A percentile compares a stretch with the other conserved stretches of the same genome.
Evolutionary conservation across 2,113 vertebrate species (phyloP).

Genomic region (Macaca mulatta): DNA sequence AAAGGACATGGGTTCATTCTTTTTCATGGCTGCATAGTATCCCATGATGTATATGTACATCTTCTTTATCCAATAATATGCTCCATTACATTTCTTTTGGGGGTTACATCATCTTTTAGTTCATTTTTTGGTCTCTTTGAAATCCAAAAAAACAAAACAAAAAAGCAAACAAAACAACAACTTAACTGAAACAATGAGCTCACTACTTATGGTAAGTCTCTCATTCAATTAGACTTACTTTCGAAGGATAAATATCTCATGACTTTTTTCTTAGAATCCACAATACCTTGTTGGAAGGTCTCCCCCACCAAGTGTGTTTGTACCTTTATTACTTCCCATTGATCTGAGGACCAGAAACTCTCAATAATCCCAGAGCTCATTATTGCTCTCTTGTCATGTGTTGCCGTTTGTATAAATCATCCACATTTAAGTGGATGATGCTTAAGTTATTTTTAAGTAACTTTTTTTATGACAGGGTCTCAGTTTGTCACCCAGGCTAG

Average conservation of each 20-base stretch:
- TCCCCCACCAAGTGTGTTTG: no score
- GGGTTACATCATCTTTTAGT: neutral
- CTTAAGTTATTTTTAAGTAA: neutral
- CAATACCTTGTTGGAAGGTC: no score
- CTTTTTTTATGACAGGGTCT: neutral
- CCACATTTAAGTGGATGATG: neutral
- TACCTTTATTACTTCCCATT: fast-evolving
- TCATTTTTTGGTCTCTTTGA: neutral
- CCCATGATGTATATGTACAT: no score
- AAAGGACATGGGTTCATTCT: no score
- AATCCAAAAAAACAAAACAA: neutral
- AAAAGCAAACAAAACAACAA: neutral
- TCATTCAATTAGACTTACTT: neutral
- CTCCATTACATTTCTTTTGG: neutral
- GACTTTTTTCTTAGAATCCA: neutral
- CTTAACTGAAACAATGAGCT: neutral
- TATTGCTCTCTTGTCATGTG: neutral
- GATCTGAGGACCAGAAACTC: neutral
- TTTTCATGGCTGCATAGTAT: no score
- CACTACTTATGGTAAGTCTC: neutral
- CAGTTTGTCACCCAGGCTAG: no score
- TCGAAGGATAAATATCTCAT: neutral
- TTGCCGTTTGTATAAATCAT: neutral
- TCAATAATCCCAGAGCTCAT: neutral
- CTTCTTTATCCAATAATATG: neutral